phyloP scores from a whole-genome alignment of 37 sponge, comb jelly and placozoan species.

The Agelas oroides region DNA sequence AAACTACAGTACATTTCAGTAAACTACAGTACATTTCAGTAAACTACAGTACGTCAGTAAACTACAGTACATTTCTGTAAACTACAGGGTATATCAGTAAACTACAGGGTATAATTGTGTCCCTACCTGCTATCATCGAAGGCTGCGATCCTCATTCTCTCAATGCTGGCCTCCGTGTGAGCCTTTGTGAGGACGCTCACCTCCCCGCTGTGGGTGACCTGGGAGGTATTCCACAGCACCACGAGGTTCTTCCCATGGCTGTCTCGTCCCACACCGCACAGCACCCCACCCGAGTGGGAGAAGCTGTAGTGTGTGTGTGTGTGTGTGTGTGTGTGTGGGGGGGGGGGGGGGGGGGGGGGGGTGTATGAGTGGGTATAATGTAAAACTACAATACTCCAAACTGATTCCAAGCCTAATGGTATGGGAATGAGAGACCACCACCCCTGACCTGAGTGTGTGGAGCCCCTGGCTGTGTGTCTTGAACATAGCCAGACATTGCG shows the following conservation, averaged over 20 bases:
- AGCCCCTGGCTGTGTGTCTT: slow-evolving; percentile 67
- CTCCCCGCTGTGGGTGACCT: slow-evolving; percentile 18
- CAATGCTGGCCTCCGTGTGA: slow-evolving; percentile 75
- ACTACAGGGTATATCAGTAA: too few species aligned
- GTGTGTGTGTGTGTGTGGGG: background rate
- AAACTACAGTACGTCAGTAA: too few species aligned
- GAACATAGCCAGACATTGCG: slow-evolving; percentile 75
- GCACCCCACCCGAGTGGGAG: slow-evolving; percentile 72
- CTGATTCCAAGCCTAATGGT: background rate
- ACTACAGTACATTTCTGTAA: too few species aligned
- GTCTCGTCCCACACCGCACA: slow-evolving; percentile 82
- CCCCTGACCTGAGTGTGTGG: slow-evolving; percentile 66
- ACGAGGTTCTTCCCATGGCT: slow-evolving; percentile 64
- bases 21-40: too few species aligned
- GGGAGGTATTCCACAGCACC: slow-evolving; percentile 69
- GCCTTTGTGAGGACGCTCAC: slow-evolving; percentile 68
- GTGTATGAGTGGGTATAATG: background rate
- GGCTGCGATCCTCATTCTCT: slow-evolving; percentile 68
- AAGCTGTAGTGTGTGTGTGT: slow-evolving; percentile 52
- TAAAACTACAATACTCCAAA: background rate
- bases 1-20: too few species aligned
- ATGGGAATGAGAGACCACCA: background rate
- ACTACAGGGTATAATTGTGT: too few species aligned
- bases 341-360: background rate
- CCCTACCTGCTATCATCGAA: slow-evolving; percentile 86